Conservation (phyloP, 1,140 invertebrate genomes). For the Ladona fulva region DNA sequence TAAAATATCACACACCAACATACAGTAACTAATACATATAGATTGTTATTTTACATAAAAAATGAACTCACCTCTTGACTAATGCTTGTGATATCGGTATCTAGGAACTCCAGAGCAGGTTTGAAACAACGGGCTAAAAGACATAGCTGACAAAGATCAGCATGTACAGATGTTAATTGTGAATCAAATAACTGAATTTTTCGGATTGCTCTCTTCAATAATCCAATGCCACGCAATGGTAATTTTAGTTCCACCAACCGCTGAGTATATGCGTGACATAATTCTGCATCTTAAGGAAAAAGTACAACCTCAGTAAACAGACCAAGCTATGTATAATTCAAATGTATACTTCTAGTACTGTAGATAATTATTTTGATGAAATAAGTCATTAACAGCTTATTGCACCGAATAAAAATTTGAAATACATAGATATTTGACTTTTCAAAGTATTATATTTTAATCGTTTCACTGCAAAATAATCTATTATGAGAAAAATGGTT, state of each 20-base stretch:
- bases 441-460: no score
- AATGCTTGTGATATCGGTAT: slow-evolving; percentile 86
- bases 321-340: no score
- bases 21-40: no score
- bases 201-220: slow-evolving; percentile 73
- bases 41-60: neutral
- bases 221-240: slow-evolving; percentile 73
- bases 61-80: slow-evolving; percentile 57
- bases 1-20: no score
- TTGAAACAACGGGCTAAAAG: slow-evolving; percentile 86
- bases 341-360: no score
- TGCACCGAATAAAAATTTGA: no score
- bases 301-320: no score
- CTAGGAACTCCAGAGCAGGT: slow-evolving; percentile 78
- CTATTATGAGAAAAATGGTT: no score
- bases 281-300: slow-evolving; percentile 63
- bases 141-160: slow-evolving; percentile 87
- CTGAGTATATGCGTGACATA: slow-evolving; percentile 75
- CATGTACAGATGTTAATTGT: slow-evolving; percentile 87
- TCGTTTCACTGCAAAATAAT: no score
- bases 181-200: slow-evolving; percentile 81
- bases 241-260: slow-evolving; percentile 65
- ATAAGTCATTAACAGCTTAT: no score
- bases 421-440: no score
- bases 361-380: no score